Conservation (phyloP, 35 echinoderm and acorn worm genomes). For the Strongylocentrotus purpuratus region DNA sequence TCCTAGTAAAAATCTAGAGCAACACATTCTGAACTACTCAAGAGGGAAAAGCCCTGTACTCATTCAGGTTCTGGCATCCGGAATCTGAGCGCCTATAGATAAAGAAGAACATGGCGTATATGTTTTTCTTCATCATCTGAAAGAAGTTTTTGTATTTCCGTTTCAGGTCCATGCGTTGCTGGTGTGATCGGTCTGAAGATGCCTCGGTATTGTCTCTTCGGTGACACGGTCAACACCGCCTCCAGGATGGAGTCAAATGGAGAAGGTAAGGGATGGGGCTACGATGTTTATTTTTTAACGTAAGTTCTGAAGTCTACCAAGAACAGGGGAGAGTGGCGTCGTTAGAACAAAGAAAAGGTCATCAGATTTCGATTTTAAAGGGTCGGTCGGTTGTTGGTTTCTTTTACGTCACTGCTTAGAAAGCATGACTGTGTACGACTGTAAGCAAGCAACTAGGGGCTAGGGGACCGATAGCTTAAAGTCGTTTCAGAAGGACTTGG, state of each 20-base stretch:
- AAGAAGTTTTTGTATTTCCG: not conserved
- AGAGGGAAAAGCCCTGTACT: too few species aligned
- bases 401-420: too few species aligned
- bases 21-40: not conserved
- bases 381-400: too few species aligned
- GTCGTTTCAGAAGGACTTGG: too few species aligned
- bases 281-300: too few species aligned
- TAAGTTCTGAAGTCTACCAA: too few species aligned
- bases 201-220: slow-evolving; percentile 78
- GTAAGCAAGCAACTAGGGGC: too few species aligned
- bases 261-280: slow-evolving; percentile 53
- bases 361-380: too few species aligned
- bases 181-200: slow-evolving; percentile 78
- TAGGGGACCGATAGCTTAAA: too few species aligned
- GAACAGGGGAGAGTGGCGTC: too few species aligned
- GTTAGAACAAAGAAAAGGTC: too few species aligned
- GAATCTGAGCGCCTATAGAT: not conserved
- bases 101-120: not conserved
- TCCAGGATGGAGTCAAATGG: slow-evolving; percentile 84
- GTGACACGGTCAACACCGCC: slow-evolving; percentile 77
- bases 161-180: slow-evolving; percentile 71
- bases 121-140: not conserved
- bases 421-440: too few species aligned
- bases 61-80: not conserved
- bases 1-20: not conserved